Evolutionary conservation across 1,140 invertebrate genomes (phyloP).

Genomic region (Heliconius eleuchia): DNA sequence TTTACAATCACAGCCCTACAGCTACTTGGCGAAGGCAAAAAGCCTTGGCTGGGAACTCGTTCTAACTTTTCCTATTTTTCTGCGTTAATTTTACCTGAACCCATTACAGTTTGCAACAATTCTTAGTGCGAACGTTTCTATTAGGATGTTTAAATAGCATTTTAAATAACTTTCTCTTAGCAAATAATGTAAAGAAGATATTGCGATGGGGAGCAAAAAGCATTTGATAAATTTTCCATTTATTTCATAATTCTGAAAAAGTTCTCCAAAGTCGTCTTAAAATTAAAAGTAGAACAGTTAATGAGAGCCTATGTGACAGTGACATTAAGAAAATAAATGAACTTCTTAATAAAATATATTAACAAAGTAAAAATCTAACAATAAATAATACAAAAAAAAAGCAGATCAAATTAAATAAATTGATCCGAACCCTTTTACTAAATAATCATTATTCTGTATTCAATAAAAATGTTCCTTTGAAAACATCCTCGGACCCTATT

Average conservation of each 20-base stretch:
- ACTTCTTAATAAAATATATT: too few species aligned
- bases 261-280: not conserved
- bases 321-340: too few species aligned
- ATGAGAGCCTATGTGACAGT: too few species aligned
- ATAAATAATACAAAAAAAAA: not conserved
- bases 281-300: not conserved
- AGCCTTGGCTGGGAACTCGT: conserved; percentile 76
- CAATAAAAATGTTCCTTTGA: conserved; percentile 61
- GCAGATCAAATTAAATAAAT: conserved; percentile 38
- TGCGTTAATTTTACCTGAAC: conserved; percentile 81
- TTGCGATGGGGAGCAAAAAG: not conserved
- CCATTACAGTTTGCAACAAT: conserved; percentile 80
- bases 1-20: conserved; percentile 77
- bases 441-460: conserved; percentile 40
- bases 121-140: conserved; percentile 79
- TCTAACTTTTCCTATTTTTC: conserved; percentile 82
- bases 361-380: too few species aligned
- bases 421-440: conserved; percentile 24
- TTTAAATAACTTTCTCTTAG: conserved; percentile 66
- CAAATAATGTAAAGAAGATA: conserved; percentile 28
- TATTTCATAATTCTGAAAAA: not conserved
- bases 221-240: too few species aligned
- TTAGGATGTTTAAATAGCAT: conserved; percentile 77
- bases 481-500: conserved; percentile 68
- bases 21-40: conserved; percentile 68